Evolutionary conservation across 2,888 invertebrate species (phyloP).

Genomic region (Lottia scabra): DNA sequence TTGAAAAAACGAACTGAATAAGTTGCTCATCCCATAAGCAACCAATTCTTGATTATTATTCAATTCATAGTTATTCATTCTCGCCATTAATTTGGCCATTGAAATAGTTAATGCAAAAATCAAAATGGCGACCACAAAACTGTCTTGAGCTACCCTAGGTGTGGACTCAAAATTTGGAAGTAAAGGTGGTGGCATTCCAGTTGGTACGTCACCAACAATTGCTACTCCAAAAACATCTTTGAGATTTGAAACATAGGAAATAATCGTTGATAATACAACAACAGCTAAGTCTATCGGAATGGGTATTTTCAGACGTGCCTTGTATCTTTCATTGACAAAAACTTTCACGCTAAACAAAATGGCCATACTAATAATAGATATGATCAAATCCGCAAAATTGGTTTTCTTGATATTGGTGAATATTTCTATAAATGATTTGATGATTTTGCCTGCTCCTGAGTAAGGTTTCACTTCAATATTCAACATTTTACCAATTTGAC

Average conservation of each 20-base stretch:
- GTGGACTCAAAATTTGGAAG: slow-evolving; percentile 39
- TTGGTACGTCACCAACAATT: slow-evolving; percentile 49
- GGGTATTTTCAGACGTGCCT: slow-evolving; percentile 50
- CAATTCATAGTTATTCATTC: slow-evolving; percentile 60
- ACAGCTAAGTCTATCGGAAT: slow-evolving; percentile 63
- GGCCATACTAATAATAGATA: slow-evolving; percentile 77
- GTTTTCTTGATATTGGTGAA: slow-evolving; percentile 73
- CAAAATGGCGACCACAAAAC: slow-evolving; percentile 48
- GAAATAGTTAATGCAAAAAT: slow-evolving; percentile 51
- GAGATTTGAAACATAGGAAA: slow-evolving; percentile 49
- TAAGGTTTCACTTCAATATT: slow-evolving; percentile 36
- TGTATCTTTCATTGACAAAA: slow-evolving; percentile 52
- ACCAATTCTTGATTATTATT: slow-evolving; percentile 67
- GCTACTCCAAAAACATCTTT: slow-evolving; percentile 32
- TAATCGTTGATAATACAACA: slow-evolving; percentile 45
- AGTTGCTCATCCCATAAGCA: slow-evolving; percentile 64
- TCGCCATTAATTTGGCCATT: slow-evolving; percentile 63
- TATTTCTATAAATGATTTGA: slow-evolving; percentile 74
- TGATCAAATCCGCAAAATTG: slow-evolving; percentile 77
- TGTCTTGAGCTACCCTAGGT: slow-evolving; percentile 32
- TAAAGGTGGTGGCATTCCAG: slow-evolving; percentile 46
- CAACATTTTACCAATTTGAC: slow-evolving; percentile 39
- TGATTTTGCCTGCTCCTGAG: slow-evolving; percentile 42
- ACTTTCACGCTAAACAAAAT: slow-evolving; percentile 73
- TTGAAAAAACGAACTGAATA: slow-evolving; percentile 64